phyloP scores from a whole-genome alignment of 1,140 invertebrate species.

The Manduca sexta region DNA sequence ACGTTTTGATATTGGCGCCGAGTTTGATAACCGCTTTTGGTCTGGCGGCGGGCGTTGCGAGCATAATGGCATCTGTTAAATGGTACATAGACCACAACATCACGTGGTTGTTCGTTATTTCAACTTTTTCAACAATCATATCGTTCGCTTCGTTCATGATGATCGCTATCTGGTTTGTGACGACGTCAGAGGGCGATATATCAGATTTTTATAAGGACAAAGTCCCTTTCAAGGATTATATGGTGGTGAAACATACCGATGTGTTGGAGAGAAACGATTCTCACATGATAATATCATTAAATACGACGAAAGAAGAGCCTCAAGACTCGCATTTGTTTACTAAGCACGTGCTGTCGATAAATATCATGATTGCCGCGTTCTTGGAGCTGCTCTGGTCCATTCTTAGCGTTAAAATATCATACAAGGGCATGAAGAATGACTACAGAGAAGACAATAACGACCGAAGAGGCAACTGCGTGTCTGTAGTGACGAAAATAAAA shows the following conservation, averaged over 20 bases:
- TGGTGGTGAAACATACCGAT: conserved; percentile 51
- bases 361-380: conserved; percentile 76
- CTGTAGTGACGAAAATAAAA: conserved; percentile 71
- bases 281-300: conserved; percentile 47
- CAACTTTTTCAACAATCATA: conserved; percentile 65
- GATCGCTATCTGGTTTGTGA: conserved; percentile 52
- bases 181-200: conserved; percentile 40
- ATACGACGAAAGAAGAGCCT: conserved; percentile 32
- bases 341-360: conserved; percentile 70
- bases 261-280: conserved; percentile 52
- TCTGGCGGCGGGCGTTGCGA: conserved; percentile 70
- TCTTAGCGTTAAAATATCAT: conserved; percentile 74
- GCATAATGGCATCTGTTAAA: conserved; percentile 75
- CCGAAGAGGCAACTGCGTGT: conserved; percentile 59
- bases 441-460: conserved; percentile 73
- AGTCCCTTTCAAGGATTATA: conserved; percentile 49
- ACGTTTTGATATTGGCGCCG: conserved; percentile 57
- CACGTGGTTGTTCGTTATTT: conserved; percentile 74
- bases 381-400: conserved; percentile 76
- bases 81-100: conserved; percentile 81
- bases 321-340: conserved; percentile 39
- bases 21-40: conserved; percentile 69
- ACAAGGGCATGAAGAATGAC: conserved; percentile 75
- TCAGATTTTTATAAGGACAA: conserved; percentile 60
- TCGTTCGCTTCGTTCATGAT: conserved; percentile 54